These are phyloP conservation scores for Trichonephila inaurata DNA, from an alignment of 1,140 invertebrate genomes.

Conservation along the genomic window DNA sequence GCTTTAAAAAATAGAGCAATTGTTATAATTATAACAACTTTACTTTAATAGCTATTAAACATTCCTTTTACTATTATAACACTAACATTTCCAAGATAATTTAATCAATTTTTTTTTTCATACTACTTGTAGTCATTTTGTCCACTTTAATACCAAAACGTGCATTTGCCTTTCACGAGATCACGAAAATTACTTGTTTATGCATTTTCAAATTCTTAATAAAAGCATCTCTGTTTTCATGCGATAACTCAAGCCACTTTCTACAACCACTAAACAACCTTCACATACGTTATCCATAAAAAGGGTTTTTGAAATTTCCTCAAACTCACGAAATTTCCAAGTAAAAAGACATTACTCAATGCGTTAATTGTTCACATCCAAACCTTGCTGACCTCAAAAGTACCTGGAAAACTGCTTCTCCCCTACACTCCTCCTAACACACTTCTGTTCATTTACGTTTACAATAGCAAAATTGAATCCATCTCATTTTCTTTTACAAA, in stretches of 20 bases:
- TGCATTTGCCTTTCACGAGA: background rate
- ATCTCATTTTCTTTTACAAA: background rate
- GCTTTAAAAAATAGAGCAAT: too few species aligned
- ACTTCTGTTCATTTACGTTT: background rate
- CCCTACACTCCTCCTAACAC: background rate
- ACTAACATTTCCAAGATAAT: too few species aligned
- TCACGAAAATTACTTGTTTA: background rate
- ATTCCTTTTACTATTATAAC: too few species aligned
- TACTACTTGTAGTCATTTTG: too few species aligned
- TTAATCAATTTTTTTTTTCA: too few species aligned
- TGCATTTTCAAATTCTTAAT: background rate
- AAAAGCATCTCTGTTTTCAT: background rate
- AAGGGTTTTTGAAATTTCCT: background rate
- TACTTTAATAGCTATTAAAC: too few species aligned
- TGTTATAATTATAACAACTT: too few species aligned
- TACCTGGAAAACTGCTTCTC: background rate
- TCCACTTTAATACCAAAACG: background rate
- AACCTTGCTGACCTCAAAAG: constrained; percentile 11
- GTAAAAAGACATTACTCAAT: constrained; percentile 11
- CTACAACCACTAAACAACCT: background rate
- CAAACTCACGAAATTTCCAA: constrained; percentile 22
- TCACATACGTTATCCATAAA: background rate
- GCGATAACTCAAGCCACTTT: background rate
- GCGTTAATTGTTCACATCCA: constrained; percentile 21
- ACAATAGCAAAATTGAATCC: constrained; percentile 24